Conservation (phyloP, 1,140 invertebrate species). For the Gryllus bimaculatus region DNA sequence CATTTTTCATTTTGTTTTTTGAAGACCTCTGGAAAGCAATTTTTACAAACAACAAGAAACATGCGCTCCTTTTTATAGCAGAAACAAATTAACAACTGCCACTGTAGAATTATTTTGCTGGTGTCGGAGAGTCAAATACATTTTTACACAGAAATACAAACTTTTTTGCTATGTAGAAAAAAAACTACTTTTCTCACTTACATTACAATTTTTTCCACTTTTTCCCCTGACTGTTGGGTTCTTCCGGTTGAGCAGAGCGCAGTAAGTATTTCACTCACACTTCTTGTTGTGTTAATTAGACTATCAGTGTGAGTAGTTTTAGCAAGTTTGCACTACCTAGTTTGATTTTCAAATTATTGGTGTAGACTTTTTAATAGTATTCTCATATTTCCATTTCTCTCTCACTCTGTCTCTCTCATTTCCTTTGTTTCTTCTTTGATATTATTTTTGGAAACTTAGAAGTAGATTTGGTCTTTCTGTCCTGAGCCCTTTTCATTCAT, state of each 20-base stretch:
- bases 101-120: constrained; percentile 17
- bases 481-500: constrained; percentile 1
- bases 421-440: background rate
- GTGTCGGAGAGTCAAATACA: constrained; percentile 19
- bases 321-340: constrained; percentile 2
- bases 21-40: background rate
- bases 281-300: constrained; percentile 31
- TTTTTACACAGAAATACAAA: constrained; percentile 19
- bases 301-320: constrained; percentile 13
- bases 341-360: background rate
- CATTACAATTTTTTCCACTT: constrained; percentile 25
- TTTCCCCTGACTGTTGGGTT: constrained; percentile 26
- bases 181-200: constrained; percentile 23
- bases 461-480: background rate
- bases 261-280: constrained; percentile 25
- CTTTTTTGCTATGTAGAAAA: constrained; percentile 24
- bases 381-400: background rate
- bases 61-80: constrained; percentile 12
- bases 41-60: constrained; percentile 7
- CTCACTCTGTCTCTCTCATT: constrained; percentile 1
- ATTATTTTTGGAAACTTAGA: background rate
- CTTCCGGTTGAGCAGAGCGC: constrained; percentile 21
- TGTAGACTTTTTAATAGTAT: background rate
- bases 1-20: constrained; percentile 13
- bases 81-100: constrained; percentile 13